These are phyloP conservation scores for Prolemur simus DNA, from an alignment of 2,113 vertebrate genomes.

Conservation along the genomic window DNA sequence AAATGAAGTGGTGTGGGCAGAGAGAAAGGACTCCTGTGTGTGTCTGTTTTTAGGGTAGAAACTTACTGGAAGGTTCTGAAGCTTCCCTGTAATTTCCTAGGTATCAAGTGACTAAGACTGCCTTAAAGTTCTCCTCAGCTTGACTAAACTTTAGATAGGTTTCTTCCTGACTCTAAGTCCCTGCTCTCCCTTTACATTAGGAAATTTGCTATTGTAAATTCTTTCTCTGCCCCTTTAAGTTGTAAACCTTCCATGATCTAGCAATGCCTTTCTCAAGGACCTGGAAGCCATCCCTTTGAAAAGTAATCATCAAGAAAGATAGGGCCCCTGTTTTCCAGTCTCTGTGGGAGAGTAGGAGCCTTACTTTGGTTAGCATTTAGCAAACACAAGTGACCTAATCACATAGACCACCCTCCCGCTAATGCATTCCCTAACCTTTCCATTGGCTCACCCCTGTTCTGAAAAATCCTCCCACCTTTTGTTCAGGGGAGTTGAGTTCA, in stretches of 20 bases:
- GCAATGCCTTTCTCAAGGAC: neutral
- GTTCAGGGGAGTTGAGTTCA: neutral
- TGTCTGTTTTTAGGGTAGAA: neutral
- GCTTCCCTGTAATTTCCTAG: neutral
- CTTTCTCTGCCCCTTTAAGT: neutral
- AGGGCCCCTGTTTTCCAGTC: neutral
- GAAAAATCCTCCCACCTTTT: neutral
- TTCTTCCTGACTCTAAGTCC: neutral
- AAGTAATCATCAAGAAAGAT: neutral
- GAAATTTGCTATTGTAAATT: neutral
- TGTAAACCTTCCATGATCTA: neutral
- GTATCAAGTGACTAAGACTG: neutral
- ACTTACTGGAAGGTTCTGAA: neutral
- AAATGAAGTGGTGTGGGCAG: neutral
- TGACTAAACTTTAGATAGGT: neutral
- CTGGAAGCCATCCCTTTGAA: neutral
- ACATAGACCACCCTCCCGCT: neutral
- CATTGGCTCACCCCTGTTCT: neutral
- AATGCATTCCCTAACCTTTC: neutral
- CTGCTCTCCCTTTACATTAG: neutral
- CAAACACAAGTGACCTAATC: neutral
- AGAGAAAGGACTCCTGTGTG: neutral
- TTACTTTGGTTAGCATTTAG: neutral
- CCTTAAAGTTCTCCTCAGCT: neutral
- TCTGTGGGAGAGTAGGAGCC: neutral